A percentile compares a stretch with the other conserved stretches of the same genome.
Conservation (phyloP, 2,797 vertebrate genomes). For the Ambastaia sidthimunki region DNA sequence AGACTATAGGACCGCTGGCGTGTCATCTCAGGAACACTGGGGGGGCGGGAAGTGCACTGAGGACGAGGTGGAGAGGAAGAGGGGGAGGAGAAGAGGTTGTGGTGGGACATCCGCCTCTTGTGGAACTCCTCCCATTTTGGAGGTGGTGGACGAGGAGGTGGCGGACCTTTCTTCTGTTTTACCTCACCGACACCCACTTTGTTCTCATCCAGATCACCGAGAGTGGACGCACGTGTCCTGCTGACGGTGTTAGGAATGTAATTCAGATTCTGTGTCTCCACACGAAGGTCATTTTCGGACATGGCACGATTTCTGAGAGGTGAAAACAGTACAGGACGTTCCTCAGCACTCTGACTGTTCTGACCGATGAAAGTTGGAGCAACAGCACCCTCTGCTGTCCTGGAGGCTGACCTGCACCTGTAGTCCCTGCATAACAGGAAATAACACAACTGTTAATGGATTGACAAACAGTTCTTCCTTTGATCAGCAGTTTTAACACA, state of each 20-base stretch:
- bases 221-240: constrained; percentile 53
- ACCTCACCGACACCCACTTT: constrained; percentile 56
- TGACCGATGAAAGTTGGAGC: constrained; percentile 16
- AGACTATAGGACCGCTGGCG: constrained; percentile 84
- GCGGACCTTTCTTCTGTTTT: constrained; percentile 81
- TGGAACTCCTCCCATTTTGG: constrained; percentile 95
- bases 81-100: constrained; percentile 66
- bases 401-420: constrained; percentile 65
- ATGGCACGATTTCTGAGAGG: constrained; percentile 82
- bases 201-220: constrained; percentile 68
- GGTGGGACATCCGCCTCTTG: constrained; percentile 79
- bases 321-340: constrained; percentile 30
- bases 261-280: constrained; percentile 68
- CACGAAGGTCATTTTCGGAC: constrained; percentile 88
- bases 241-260: constrained; percentile 25
- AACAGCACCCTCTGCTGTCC: constrained; percentile 55
- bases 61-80: constrained; percentile 53
- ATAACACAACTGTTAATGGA: neutral
- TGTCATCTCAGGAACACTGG: constrained; percentile 63
- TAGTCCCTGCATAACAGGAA: constrained; percentile 69
- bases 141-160: constrained; percentile 92
- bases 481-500: neutral
- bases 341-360: constrained; percentile 51
- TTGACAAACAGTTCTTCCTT: neutral
- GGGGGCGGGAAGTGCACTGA: constrained; percentile 1